Conservation (phyloP, 2,888 invertebrate genomes). For the Leuctra nigra region DNA sequence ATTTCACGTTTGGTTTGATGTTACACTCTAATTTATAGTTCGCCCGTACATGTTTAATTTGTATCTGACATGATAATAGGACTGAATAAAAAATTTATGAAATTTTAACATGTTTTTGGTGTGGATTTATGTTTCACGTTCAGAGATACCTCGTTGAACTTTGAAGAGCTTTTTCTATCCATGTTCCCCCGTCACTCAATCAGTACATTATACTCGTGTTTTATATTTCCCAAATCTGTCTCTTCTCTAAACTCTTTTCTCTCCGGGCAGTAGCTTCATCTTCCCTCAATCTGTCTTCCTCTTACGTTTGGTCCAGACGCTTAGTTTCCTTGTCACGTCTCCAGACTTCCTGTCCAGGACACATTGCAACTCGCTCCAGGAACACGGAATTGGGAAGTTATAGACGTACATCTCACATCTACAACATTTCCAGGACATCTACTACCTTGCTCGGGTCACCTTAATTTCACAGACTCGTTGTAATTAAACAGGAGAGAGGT, state of each 20-base stretch:
- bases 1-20: no score
- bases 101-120: no score
- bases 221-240: slow-evolving; percentile 5
- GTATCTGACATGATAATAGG: no score
- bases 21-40: no score
- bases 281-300: slow-evolving; percentile 5
- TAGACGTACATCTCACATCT: slow-evolving; percentile 23
- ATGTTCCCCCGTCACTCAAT: background rate
- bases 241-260: background rate
- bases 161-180: background rate
- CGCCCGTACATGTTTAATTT: no score
- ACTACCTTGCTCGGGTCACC: slow-evolving; percentile 19
- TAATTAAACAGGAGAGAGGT: slow-evolving; percentile 25
- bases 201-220: background rate
- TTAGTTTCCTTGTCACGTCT: slow-evolving; percentile 8
- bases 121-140: no score
- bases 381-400: slow-evolving; percentile 23
- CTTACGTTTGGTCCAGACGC: background rate
- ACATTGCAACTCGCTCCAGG: slow-evolving; percentile 5
- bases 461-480: slow-evolving; percentile 20
- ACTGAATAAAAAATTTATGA: no score
- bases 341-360: slow-evolving; percentile 1
- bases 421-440: slow-evolving; percentile 21
- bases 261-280: slow-evolving; percentile 7
- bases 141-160: no score